Evolutionary conservation across 2,113 vertebrate species (phyloP), one percentile per base, ranked within the genome.

Genomic region (Arenaria interpres): DNA sequence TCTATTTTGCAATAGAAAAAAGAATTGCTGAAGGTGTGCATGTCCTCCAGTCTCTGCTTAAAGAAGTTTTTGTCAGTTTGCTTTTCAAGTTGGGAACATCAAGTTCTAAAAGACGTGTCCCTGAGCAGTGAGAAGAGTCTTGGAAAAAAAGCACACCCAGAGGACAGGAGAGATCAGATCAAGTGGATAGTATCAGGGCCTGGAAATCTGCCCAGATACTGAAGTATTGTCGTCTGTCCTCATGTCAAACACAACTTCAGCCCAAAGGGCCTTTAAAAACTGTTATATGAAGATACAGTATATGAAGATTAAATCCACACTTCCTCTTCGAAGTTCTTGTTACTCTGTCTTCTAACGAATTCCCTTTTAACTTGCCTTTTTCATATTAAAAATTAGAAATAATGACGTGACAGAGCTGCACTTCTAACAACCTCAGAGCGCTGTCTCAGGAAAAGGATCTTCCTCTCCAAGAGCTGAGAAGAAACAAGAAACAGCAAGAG

Each of bases 291-390:
- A 82, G 60, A 72, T 27, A 75, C 0, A 4, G 51, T 60, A 51
- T 33, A 88, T 4, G 21, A 93, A 83, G 63, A 87, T 60, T 69
- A 72, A 60, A 87, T 53, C 79, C 33, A 35, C 64, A 23, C 39
- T 95, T 93, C 56, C 53, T 82, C 79, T 81, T 22, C 69, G 35
- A 89, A 82, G 74, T 41, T 41, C 39, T 41, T 41, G 39, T 41
- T 41, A 41, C 39, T 41, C 39, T 41, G 39, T 41, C 57, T 75
- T 90, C 60, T 82, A 78, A 95, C 28, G 45, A 85, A 91, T 85
- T 89, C 90, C 63, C 76, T 91, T 95, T 96, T 64, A 96, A 87
- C 82, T 87, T 68, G 48, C 24, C 37, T 92, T 92, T 92, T 95
- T 76, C 45, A 94, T 72, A 83, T 84, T 90, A 81, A 89, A 87